Conservation (phyloP, 2,797 vertebrate genomes). For the Catharus ustulatus region DNA sequence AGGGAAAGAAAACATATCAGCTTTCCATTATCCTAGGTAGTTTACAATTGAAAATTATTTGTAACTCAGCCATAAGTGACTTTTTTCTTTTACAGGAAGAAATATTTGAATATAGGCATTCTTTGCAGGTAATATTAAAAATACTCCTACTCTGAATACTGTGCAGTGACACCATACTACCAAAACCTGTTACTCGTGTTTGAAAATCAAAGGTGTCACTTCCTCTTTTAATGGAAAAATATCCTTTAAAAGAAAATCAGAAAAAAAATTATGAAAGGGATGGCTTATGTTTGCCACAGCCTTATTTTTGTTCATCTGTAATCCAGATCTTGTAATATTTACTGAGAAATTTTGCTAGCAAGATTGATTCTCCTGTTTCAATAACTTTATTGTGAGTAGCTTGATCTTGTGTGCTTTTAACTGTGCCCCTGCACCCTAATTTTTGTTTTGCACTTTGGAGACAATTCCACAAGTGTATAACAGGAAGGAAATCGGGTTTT, state of each 20-base stretch:
- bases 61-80: background rate
- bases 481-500: slow-evolving; percentile 59
- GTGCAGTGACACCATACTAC: background rate
- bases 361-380: background rate
- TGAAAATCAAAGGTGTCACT: background rate
- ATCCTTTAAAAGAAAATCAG: background rate
- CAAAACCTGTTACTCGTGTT: background rate
- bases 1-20: background rate
- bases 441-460: slow-evolving; percentile 29
- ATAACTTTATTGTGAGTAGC: background rate
- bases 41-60: background rate
- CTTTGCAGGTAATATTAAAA: background rate
- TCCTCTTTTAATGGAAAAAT: background rate
- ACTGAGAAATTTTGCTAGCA: background rate
- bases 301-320: background rate
- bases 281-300: background rate
- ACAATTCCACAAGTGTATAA: slow-evolving; percentile 34
- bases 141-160: background rate
- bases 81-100: background rate
- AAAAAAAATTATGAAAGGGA: background rate
- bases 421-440: slow-evolving; percentile 28
- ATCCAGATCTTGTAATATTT: background rate
- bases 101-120: background rate
- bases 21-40: background rate
- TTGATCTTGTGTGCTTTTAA: slow-evolving; percentile 29